Conservation (phyloP, 2,113 vertebrate genomes). For the Cebus imitator region DNA sequence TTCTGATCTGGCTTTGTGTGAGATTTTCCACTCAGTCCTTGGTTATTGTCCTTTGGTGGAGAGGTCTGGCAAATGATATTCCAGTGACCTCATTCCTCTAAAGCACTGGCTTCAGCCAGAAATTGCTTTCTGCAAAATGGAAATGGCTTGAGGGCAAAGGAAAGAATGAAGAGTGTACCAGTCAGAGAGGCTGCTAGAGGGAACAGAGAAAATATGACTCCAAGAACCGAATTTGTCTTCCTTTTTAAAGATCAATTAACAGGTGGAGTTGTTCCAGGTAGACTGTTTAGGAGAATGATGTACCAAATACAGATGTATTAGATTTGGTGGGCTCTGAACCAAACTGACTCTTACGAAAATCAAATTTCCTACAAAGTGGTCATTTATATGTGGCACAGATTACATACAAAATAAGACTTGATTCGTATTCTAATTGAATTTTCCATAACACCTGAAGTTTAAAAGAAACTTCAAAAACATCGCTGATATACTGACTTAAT, state of each 20-base stretch:
- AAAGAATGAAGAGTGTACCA: not conserved
- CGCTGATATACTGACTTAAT: not conserved
- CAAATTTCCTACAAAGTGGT: not conserved
- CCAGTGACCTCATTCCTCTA: conserved; percentile 68
- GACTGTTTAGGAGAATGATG: not conserved
- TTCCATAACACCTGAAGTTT: not conserved
- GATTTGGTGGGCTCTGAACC: not conserved
- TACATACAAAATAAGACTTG: not conserved
- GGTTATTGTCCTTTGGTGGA: conserved; percentile 57
- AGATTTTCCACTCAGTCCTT: conserved; percentile 63
- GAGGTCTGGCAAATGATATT: conserved; percentile 51
- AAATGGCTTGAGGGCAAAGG: conserved; percentile 42
- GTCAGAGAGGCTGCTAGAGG: not conserved
- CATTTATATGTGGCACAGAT: not conserved
- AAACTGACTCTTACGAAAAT: not conserved
- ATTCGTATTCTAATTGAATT: not conserved
- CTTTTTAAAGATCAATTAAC: not conserved
- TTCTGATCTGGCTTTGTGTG: conserved; percentile 50
- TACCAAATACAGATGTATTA: not conserved
- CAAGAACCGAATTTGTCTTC: not conserved
- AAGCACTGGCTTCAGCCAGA: conserved; percentile 30
- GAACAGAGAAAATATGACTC: not conserved
- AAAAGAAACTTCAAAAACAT: conserved; percentile 20
- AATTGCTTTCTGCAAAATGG: conserved; percentile 59
- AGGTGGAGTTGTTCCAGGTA: not conserved